Evolutionary conservation across 2,888 invertebrate species (phyloP), one percentile per base, ranked within the genome.

Genomic region (Pyrochroa serraticornis): DNA sequence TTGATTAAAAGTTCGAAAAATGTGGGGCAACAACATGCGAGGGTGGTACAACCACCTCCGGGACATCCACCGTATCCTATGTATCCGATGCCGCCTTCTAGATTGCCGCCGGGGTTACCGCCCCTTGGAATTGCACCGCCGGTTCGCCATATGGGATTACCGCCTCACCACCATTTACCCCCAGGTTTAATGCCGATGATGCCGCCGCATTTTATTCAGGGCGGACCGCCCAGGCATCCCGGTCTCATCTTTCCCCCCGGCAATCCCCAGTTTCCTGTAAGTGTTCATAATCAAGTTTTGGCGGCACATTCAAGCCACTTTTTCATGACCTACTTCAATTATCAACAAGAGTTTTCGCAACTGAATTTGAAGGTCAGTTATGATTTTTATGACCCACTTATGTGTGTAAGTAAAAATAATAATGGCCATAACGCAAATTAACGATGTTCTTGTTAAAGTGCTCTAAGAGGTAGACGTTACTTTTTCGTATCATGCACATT

Each of bases 1-100:
- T 78, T 90, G 50, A 82, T 88, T 0, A 84, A 84, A 57, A 68
- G 61, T 43, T 68, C 65, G 31, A 71, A 73, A 47, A 72, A 71
- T 46, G 71, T 73, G 5, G 22, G 22, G 36, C 71, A 68, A 42
- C 69, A 65, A 42, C 69, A 65, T 35, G 60, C 66, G 35, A 78
- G 74, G 63, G 72, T 69, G 32, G 70, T 64, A 31, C 69, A 66
- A 13, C 70, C 70, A 37, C 69, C 74, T 1, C 75, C 73, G n/a
- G 42, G 50, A 7, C 47, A 32, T 7, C 46, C 41, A 12, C 50
- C 58, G 14, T 58, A 58, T 8, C 52, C 53, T 1, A 12, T 58
- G 37, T 49, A 50, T 9, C 62, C 74, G 31, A 67, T 73, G 7
- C 70, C 60, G 32, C 62, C 64, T 22, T 62, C 59, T 9, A 53